Evolutionary conservation across 92 coral and sea anemone genomes (phyloP), one percentile per base, ranked within the genome.

Genomic region (Virgularia gustaviana): DNA sequence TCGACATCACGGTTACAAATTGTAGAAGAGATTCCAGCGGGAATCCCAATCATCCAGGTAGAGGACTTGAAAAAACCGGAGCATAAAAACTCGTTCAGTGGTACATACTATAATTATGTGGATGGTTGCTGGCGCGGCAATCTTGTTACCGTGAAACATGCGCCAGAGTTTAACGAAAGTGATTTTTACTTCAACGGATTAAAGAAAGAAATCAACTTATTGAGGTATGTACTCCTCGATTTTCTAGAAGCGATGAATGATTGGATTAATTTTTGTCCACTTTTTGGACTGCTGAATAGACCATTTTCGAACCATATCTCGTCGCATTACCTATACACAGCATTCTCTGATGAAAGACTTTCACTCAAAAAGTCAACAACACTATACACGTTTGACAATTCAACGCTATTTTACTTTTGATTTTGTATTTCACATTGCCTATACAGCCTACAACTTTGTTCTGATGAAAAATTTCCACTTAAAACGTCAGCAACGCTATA

Each of bases 31-130:
- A 5, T 32, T 12, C 28, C 22, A 1, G 35, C 27, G 5, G 75
- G 75, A 9, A 68, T 68, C 16, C 75, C 75, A 19, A 31, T 51
- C 29, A 68, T 68, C 24, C 27, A 34, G 28, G 28, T 38, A 0
- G 60, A 49, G 3, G 61, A 68, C 32, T 37, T 68, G 1, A 68
- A 68, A 47, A 68, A 49, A 49, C 75, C 75, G 0, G 75, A 68
- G 13, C 75, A 49, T 61, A 49, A 49, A 28, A 53, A 68, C 12
- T 68, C 75, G 2, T 68, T 68, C 45, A 47, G 11, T 29, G 47
- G 61, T 20, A n/a, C 75, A 1, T 68, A 47, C 75, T 68, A 47
- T 34, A 3, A 33, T 0, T 68, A 68, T 32, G 38, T 68, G 19
- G 75, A 68, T 23, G 75, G 61, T 8, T 47, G 49, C 60, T 68